These are phyloP conservation scores for Halocaridina rubra DNA, from an alignment of 2,888 invertebrate genomes.

Conservation along the genomic window DNA sequence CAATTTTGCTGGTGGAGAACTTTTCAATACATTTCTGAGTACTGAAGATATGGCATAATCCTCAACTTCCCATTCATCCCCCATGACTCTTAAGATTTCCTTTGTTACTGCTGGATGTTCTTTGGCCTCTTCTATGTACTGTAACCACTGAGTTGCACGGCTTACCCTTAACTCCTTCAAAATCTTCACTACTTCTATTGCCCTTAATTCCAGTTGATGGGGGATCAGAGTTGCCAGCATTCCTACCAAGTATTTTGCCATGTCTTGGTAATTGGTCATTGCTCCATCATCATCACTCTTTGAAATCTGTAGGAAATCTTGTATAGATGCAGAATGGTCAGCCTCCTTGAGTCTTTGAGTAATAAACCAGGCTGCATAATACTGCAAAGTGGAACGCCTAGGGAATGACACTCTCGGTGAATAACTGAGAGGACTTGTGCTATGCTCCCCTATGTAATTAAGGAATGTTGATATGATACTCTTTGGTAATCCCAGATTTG, in stretches of 20 bases:
- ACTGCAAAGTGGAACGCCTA: constrained; percentile 22
- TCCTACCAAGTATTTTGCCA: constrained; percentile 42
- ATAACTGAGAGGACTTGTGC: not conserved
- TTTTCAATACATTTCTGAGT: not conserved
- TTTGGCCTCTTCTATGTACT: constrained; percentile 50
- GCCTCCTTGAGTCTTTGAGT: constrained; percentile 1
- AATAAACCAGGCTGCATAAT: constrained; percentile 37
- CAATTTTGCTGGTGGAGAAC: not conserved
- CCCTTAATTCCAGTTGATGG: not conserved
- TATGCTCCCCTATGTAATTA: constrained; percentile 17
- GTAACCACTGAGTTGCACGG: constrained; percentile 28
- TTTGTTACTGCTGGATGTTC: constrained; percentile 9
- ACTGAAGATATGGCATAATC: constrained; percentile 33
- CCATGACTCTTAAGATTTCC: constrained; percentile 29
- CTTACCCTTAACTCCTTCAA: constrained; percentile 22
- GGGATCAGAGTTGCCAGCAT: constrained; percentile 30
- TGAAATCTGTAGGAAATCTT: not conserved
- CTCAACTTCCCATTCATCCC: constrained; percentile 43
- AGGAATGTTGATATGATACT: constrained; percentile 37
- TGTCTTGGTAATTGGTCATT: not conserved
- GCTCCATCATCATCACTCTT: no score
- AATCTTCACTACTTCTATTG: constrained; percentile 24
- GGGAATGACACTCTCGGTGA: constrained; percentile 21
- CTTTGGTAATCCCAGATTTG: not conserved
- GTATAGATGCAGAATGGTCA: constrained; percentile 2